A percentile compares a stretch with the other conserved stretches of the same genome.
Evolutionary conservation across 1,140 invertebrate genomes (phyloP).

Genomic region (Tetragnatha versicolor): DNA sequence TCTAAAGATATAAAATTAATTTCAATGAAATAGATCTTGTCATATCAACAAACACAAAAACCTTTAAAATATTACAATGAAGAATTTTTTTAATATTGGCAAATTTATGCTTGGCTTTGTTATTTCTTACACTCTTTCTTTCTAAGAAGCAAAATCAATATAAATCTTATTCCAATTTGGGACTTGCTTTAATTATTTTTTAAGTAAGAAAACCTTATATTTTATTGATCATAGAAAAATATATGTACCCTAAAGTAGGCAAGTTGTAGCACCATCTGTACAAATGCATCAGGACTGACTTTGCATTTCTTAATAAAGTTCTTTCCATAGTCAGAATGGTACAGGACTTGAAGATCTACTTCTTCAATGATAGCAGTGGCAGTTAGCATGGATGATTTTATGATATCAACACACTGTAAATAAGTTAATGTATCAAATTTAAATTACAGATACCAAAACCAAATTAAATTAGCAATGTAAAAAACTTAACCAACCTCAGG

Average conservation of each 20-base stretch:
- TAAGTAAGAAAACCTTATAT: too few relatives aligned
- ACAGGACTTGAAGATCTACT: constrained; percentile 85
- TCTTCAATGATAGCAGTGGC: constrained; percentile 73
- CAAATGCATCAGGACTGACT: constrained; percentile 93
- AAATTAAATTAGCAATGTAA: neutral
- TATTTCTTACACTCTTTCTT: too few relatives aligned
- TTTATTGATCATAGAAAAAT: neutral
- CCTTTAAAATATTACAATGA: too few relatives aligned
- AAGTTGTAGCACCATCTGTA: constrained; percentile 94
- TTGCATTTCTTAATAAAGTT: constrained; percentile 92
- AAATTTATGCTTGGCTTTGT: too few relatives aligned
- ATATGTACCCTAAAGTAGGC: constrained; percentile 81
- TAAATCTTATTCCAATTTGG: too few relatives aligned
- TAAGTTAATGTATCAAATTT: neutral
- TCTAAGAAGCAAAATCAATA: too few relatives aligned
- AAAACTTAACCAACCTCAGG: constrained; percentile 61
- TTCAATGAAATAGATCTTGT: too few relatives aligned
- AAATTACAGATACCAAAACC: neutral
- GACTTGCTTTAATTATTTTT: too few relatives aligned
- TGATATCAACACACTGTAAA: constrained; percentile 70
- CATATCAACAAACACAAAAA: too few relatives aligned
- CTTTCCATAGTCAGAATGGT: constrained; percentile 89
- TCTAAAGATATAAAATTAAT: too few relatives aligned
- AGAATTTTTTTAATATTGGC: too few relatives aligned
- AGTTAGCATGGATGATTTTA: constrained; percentile 68